Base-by-base conservation (phyloP, 2,113 vertebrate species). In the Scatophagus argus region DNA sequence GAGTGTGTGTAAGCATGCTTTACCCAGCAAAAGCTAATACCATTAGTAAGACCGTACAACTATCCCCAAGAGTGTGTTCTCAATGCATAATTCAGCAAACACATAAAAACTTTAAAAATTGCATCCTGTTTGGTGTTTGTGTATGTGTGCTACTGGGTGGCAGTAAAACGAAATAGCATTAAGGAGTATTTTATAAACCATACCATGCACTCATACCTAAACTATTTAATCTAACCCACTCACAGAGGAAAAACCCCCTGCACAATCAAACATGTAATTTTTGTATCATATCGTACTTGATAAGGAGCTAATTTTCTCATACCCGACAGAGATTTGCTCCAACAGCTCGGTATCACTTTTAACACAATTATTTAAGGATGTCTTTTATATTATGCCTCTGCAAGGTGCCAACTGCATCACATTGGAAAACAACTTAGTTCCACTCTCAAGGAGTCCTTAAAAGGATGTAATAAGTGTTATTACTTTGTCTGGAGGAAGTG, bases 61-160 rank as follows among this genome's bases (percentile, higher is more conserved):
- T 43, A 70, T 83, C 66, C 88, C 81, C 87, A 27, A 46, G 84
- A 89, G 87, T 81, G 74, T 77, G 74, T 81, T 84, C 80, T 32
- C 62, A 19, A 88, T 91, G 52, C 72, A 89, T 92, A 87, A 93
- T 91, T 92, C 82, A 92, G 71, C 79, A 86, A 77, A 82, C 19
- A 44, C 84, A 87, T 86, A 54, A 74, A 88, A 88, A 82, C 25
- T 47, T 56, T 72, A 36, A 78, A 79, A 78, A 49, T 58, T 25
- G 17, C 3, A 81, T 80, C 0, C 23, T 81, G 82, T 85, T 79
- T 55, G 51, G 49, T 72, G 79, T 78, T 79, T 80, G 62, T 75
- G 47, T 85, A 21, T 65, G 41, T 64, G 58, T 49, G 71, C 44
- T 39, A 32, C n/a, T 55, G 58, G 49, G 61, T 83, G 69, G 51